These are phyloP conservation scores for Chrysopilus asiliformis DNA, from an alignment of 2,888 invertebrate genomes.

Conservation along the genomic window DNA sequence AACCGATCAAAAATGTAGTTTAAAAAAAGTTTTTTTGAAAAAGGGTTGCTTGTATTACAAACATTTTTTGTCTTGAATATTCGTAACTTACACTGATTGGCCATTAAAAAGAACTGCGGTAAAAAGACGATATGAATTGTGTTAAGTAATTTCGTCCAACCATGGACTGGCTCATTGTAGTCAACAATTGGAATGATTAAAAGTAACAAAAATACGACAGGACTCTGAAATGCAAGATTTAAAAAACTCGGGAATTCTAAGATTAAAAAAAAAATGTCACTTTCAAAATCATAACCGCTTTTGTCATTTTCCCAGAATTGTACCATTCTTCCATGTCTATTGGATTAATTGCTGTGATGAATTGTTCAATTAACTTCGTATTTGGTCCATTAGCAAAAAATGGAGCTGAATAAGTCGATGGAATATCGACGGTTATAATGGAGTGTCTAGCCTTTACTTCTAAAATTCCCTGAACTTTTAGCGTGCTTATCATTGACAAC, in stretches of 20 bases:
- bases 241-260: not conserved
- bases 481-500: too few relatives aligned
- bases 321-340: conserved; percentile 11
- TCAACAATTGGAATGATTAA: conserved; percentile 45
- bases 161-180: conserved; percentile 35
- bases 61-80: too few relatives aligned
- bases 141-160: conserved; percentile 46
- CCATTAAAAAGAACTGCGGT: conserved; percentile 22
- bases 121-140: conserved; percentile 39
- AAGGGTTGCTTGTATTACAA: too few relatives aligned
- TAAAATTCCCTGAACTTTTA: conserved; percentile 4
- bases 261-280: conserved; percentile 5
- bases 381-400: conserved; percentile 6
- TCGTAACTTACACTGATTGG: conserved; percentile 2
- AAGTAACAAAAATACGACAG: conserved; percentile 39
- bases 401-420: conserved; percentile 1
- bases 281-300: conserved; percentile 9
- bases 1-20: too few relatives aligned
- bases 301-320: conserved; percentile 3
- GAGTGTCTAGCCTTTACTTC: conserved; percentile 2
- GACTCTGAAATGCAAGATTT: conserved; percentile 30
- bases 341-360: conserved; percentile 11
- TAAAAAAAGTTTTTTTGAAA: too few relatives aligned
- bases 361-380: conserved; percentile 9
- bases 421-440: not conserved